Base-by-base conservation (phyloP, 2,888 invertebrate genomes). In the Pandemis corylana region DNA sequence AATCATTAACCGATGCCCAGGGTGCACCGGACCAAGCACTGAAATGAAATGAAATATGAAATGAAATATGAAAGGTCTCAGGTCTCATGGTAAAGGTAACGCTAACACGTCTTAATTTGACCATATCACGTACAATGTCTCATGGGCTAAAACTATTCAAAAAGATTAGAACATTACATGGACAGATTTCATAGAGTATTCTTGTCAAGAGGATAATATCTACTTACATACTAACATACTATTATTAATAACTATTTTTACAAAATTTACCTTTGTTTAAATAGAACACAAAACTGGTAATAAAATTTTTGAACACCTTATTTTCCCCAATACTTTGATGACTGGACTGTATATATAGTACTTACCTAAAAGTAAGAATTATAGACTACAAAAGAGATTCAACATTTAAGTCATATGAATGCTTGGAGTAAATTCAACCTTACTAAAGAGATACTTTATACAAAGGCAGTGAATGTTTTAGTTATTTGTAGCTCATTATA, bases 181-280 rank as follows among this genome's bases (percentile, higher is more conserved):
- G 13, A 59, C 12, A 7, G 4, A 56, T 28, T 59, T 10, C 7
- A 20, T 12, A 6, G 28, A 59, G 28, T 59, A 59, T 28, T 59
- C 56, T 20, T 56, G 15, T 20, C 56, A 46, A 42, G 28, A 70
- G 42, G 13, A 63, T 51, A 70, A 53, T 15, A 53, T 53, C 42
- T 42, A 20, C 13, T 44, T 71, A 68, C 44, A 46, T 71, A 66
- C n/a, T n/a, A n/a, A n/a, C 49, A 53, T 66, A 75, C 61, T 51
- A 72, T 42, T 49, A 59, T 62, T 59, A 46, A 59, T 49, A 53
- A 61, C 51, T n/a, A n/a, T n/a, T 13, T 53, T 62, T 76, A 72
- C 67, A 69, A 71, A 66, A 73, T 69, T 42, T 68, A 67, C 68
- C 56, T n/a, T 53, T 64, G 72, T 75, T 15, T 9, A 13, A 12